Percentiles rank a stretch among this genome's conserved stretches.
Evolutionary conservation across 2,797 vertebrate genomes (phyloP).

Genomic region (Cossypha heuglini): DNA sequence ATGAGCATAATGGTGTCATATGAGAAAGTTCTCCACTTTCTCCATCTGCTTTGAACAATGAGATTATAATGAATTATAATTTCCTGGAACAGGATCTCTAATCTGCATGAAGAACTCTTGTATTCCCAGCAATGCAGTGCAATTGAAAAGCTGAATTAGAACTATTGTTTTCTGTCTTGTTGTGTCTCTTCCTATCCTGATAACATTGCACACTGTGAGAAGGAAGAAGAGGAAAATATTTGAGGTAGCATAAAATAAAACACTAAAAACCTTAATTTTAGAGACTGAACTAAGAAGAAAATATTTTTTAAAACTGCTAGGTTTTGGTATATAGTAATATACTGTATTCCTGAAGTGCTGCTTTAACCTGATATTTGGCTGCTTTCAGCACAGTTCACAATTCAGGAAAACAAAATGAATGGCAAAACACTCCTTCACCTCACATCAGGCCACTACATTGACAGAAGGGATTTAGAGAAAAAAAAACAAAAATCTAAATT

Average conservation of each 20-base stretch:
- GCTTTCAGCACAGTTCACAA: neutral
- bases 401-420: neutral
- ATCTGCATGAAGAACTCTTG: neutral
- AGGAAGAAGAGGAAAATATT: neutral
- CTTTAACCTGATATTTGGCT: neutral
- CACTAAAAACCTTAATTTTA: neutral
- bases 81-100: neutral
- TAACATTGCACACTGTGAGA: neutral
- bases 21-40: neutral
- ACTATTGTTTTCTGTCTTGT: neutral
- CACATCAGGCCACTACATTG: neutral
- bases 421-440: neutral
- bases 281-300: neutral
- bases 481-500: neutral
- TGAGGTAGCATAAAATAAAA: neutral
- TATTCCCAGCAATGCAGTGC: neutral
- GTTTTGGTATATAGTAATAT: neutral
- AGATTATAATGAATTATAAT: neutral
- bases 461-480: neutral
- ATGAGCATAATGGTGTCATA: neutral
- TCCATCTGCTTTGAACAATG: neutral
- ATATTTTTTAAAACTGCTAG: rapidly evolving
- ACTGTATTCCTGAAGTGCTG: neutral
- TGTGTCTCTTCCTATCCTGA: neutral
- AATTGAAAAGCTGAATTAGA: neutral